Base-by-base conservation (phyloP, 2,113 vertebrate species). In the Tachysurus fulvidraco region DNA sequence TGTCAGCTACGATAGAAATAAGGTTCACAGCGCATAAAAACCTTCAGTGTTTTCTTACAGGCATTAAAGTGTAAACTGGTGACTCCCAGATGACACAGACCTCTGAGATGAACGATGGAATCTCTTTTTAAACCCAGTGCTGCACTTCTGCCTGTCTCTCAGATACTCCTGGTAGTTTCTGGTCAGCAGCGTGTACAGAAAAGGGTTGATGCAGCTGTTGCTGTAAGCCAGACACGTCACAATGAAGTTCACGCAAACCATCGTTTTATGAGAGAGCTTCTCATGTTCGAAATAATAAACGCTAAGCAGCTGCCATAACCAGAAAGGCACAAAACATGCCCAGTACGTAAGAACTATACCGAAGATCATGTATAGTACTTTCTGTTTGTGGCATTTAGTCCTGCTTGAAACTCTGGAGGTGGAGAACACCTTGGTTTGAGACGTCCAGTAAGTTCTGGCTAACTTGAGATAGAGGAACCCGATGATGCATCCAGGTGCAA, bases 191-290 rank as follows among this genome's bases (percentile, higher is more conserved):
- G 91, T 92, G 46, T 92, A 92, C 60, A 92, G 87, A 59, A 93
- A 91, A 10, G 92, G 92, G 64, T 93, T 93, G 69, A 93, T 90
- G 59, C 92, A 92, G 78, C 92, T 93, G 87, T 92, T 93, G 85
- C 91, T 89, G 80, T 93, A 93, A 2, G 91, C 90, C 81, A 93
- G 78, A 57, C 91, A 93, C 3, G 92, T 93, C 69, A 92, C 91
- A 1, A 90, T 59, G 52, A 92, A 89, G 79, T 93, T 93, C 3
- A 92, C 57, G n/a, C 85, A 91, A n/a, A 90, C 84, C 82, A 86
- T 85, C 2, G 91, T 91, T 55, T 77, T 88, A 59, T 87, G 84
- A 13, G 90, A 91, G 21, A 91, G 80, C 9, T 71, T 79, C 14
- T 81, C 69, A 46, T 85, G 83, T 62, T 86, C 88, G 55, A 88